A percentile compares a stretch with the other conserved stretches of the same genome.
These are phyloP conservation scores for Ophraella communa DNA, from an alignment of 2,888 invertebrate species.

Conservation along the genomic window DNA sequence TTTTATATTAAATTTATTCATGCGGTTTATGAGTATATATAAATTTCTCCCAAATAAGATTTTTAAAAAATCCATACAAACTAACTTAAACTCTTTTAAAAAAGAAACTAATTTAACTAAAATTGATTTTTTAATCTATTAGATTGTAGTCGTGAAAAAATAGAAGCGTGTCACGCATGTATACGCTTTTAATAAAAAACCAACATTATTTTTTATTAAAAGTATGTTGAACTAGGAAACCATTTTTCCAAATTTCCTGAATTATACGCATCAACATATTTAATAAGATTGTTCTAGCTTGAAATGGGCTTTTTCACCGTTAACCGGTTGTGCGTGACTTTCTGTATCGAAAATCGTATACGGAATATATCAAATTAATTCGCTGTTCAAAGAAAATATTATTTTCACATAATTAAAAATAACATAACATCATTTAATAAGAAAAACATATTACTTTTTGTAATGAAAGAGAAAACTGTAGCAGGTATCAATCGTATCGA, in stretches of 20 bases:
- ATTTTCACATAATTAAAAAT: not conserved
- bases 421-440: not conserved
- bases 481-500: no score
- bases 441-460: not conserved
- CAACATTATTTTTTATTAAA: conserved; percentile 20
- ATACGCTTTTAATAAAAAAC: conserved; percentile 16
- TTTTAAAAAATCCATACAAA: not conserved
- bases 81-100: not conserved
- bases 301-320: conserved; percentile 10
- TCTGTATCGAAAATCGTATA: not conserved
- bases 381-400: conserved; percentile 5
- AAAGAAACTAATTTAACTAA: not conserved
- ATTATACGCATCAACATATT: conserved; percentile 18
- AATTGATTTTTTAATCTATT: conserved; percentile 4
- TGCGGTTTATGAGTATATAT: no score
- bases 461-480: no score
- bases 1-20: no score
- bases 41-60: no score
- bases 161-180: conserved; percentile 10
- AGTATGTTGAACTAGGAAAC: conserved; percentile 5
- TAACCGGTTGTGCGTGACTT: conserved; percentile 14
- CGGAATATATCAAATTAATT: conserved; percentile 7
- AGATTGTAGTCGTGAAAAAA: not conserved
- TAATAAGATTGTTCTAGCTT: conserved; percentile 20
- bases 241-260: conserved; percentile 19